These are phyloP conservation scores for Lasioglossum oenotherae DNA, from an alignment of 2,888 invertebrate species.

Conservation along the genomic window DNA sequence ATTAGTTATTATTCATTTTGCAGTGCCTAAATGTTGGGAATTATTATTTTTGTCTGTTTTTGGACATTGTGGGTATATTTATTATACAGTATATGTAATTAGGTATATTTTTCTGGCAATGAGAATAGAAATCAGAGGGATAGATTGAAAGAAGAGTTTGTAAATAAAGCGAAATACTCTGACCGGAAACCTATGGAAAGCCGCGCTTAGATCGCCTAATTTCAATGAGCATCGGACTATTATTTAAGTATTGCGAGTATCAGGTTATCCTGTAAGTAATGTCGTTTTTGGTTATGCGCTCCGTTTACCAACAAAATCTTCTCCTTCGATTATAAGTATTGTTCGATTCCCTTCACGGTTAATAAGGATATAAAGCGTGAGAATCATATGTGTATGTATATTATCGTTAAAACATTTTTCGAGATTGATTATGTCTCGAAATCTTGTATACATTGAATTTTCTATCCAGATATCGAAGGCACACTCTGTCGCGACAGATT, in stretches of 20 bases:
- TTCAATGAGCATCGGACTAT: conserved; percentile 23
- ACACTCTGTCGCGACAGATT: not conserved
- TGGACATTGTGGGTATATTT: not conserved
- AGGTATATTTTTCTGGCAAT: not conserved
- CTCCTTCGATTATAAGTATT: not conserved
- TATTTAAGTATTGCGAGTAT: conserved; percentile 23
- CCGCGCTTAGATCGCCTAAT: conserved; percentile 22
- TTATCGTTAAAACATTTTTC: not conserved
- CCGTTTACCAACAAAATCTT: too few relatives aligned
- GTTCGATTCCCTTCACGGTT: not conserved
- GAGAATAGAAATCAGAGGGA: not conserved
- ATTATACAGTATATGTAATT: too few relatives aligned
- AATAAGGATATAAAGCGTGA: not conserved
- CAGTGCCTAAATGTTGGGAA: not conserved
- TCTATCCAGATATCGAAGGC: not conserved
- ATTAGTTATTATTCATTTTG: not conserved
- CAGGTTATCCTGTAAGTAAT: conserved; percentile 6
- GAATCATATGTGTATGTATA: not conserved
- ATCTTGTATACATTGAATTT: not conserved
- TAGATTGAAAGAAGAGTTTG: not conserved
- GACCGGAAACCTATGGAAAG: not conserved
- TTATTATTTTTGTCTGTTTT: not conserved
- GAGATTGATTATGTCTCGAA: not conserved
- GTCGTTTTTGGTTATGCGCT: not conserved
- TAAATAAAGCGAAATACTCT: conserved; percentile 7